Conservation (phyloP, 1,140 invertebrate species). For the Eupristina koningsbergeri region DNA sequence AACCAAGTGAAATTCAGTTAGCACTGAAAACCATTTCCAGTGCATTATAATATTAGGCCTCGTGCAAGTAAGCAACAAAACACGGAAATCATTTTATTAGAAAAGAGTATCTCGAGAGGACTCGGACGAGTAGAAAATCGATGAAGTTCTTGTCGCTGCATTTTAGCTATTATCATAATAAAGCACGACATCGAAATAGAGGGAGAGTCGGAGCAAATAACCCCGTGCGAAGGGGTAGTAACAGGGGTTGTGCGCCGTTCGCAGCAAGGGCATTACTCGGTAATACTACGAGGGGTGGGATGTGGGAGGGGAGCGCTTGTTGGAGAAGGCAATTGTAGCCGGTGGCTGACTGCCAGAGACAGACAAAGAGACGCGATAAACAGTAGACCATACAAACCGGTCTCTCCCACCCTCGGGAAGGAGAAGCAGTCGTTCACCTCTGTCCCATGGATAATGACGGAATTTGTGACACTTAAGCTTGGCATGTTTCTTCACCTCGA, state of each 20-base stretch:
- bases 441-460: not conserved
- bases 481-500: not conserved
- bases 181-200: not conserved
- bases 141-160: not conserved
- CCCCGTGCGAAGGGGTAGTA: too few species aligned
- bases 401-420: not conserved
- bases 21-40: not conserved
- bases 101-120: not conserved
- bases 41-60: not conserved
- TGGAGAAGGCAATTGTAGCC: constrained; percentile 12
- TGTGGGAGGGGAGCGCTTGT: not conserved
- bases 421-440: not conserved
- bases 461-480: not conserved
- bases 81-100: not conserved
- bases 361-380: not conserved
- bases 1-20: too few species aligned
- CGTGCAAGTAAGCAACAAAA: not conserved
- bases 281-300: not conserved
- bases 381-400: not conserved
- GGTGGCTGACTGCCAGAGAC: constrained; percentile 29
- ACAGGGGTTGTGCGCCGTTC: not conserved
- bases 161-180: constrained; percentile 22
- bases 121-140: not conserved
- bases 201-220: not conserved
- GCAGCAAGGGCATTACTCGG: constrained; percentile 18